These are phyloP conservation scores for Drosophila subobscura DNA, from an alignment of 1,140 invertebrate species.

Conservation along the genomic window DNA sequence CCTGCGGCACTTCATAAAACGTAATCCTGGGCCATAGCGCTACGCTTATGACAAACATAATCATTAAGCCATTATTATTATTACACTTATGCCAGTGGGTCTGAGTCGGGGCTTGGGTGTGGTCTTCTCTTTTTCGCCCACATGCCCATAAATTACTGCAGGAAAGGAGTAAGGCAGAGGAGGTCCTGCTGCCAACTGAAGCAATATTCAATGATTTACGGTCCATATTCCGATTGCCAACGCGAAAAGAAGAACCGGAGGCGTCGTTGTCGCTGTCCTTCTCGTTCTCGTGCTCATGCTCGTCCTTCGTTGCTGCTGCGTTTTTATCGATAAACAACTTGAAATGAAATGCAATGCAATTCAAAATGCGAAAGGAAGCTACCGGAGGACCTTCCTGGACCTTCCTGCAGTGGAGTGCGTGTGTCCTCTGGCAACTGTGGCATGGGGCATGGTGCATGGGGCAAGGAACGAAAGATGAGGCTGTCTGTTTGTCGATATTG, in stretches of 20 bases:
- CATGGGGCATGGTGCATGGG: no score
- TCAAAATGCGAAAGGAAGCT: constrained; percentile 45
- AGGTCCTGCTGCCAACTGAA: constrained; percentile 34
- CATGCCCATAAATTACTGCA: constrained; percentile 70
- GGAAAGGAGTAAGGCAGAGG: constrained; percentile 19
- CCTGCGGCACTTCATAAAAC: constrained; percentile 62
- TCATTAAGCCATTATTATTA: constrained; percentile 80
- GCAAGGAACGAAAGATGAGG: no score
- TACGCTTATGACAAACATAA: constrained; percentile 66
- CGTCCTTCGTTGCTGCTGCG: constrained; percentile 20
- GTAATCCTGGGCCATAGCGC: constrained; percentile 40
- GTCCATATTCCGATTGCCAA: constrained; percentile 23
- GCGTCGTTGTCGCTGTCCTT: constrained; percentile 9
- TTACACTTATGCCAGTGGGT: constrained; percentile 50
- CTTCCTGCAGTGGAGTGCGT: no score
- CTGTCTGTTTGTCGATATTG: constrained; percentile 74
- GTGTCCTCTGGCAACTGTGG: no score
- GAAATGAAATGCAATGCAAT: constrained; percentile 72
- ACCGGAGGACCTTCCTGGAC: constrained; percentile 22
- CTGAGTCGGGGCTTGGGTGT: neutral
- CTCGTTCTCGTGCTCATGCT: constrained; percentile 3
- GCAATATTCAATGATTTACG: constrained; percentile 68
- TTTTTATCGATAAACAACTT: constrained; percentile 75
- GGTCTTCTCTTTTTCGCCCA: neutral
- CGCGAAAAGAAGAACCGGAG: constrained; percentile 24